phyloP scores from a whole-genome alignment of 1,140 invertebrate species.

The Galleria mellonella region DNA sequence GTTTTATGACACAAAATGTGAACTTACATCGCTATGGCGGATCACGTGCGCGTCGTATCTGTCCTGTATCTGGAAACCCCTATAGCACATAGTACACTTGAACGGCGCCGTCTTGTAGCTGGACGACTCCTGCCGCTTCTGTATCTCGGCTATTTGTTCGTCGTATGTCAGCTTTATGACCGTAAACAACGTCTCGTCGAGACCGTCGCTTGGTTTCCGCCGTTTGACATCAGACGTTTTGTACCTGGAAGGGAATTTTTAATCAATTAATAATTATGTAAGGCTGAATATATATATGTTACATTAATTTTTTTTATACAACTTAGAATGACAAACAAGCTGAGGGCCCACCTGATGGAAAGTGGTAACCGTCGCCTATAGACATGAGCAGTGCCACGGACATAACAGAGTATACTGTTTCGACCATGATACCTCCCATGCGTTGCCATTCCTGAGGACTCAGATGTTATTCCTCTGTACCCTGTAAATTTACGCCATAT shows the following conservation, averaged over 20 bases:
- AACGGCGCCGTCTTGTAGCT: constrained; percentile 35
- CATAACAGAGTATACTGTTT: too few species aligned
- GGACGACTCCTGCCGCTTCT: constrained; percentile 28
- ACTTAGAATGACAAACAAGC: too few species aligned
- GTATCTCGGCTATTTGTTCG: constrained; percentile 47
- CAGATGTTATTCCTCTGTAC: too few species aligned
- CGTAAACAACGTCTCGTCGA: constrained; percentile 45
- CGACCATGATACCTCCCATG: too few species aligned
- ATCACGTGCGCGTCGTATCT: constrained; percentile 41
- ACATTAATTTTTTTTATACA: not conserved
- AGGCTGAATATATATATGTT: too few species aligned
- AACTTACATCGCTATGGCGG: constrained; percentile 41
- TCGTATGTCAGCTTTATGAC: constrained; percentile 45
- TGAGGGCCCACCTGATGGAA: too few species aligned
- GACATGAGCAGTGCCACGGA: too few species aligned
- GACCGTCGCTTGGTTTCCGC: constrained; percentile 27
- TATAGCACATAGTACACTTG: constrained; percentile 43
- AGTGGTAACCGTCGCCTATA: too few species aligned
- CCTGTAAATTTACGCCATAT: too few species aligned
- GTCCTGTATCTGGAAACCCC: constrained; percentile 41
- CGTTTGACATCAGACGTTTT: constrained; percentile 46
- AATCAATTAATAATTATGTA: too few species aligned
- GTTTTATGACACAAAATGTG: too few species aligned
- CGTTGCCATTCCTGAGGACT: too few species aligned
- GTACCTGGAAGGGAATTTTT: constrained; percentile 29